These are phyloP conservation scores for Caenorhabditis panamensis DNA, from an alignment of 2,888 invertebrate species.

Conservation along the genomic window DNA sequence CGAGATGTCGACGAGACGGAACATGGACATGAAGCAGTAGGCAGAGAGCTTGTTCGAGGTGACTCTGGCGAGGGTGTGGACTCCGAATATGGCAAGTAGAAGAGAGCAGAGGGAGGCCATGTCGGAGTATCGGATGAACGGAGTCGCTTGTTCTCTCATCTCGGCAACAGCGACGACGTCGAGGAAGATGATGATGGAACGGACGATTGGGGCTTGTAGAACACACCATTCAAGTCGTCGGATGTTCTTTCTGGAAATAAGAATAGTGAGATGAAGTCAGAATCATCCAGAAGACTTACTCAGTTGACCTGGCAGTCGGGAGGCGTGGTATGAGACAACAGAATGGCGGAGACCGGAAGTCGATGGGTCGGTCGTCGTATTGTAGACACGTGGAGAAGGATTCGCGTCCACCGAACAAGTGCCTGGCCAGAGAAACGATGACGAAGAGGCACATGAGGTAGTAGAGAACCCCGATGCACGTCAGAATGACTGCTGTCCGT, in stretches of 20 bases:
- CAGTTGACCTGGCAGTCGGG: constrained; percentile 73
- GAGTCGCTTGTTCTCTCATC: constrained; percentile 66
- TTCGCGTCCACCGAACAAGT: constrained; percentile 70
- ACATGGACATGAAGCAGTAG: constrained; percentile 80
- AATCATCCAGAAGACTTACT: constrained; percentile 59
- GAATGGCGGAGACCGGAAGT: constrained; percentile 78
- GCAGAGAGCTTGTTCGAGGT: constrained; percentile 76
- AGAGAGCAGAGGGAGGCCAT: constrained; percentile 76
- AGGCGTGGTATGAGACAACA: constrained; percentile 76
- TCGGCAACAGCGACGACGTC: constrained; percentile 75
- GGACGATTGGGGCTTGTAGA: constrained; percentile 79
- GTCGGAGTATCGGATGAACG: constrained; percentile 76
- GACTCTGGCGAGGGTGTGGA: constrained; percentile 78
- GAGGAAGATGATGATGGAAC: constrained; percentile 76
- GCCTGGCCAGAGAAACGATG: constrained; percentile 77
- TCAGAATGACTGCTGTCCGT: constrained; percentile 75
- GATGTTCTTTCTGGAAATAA: constrained; percentile 73
- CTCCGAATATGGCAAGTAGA: constrained; percentile 79
- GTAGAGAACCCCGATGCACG: constrained; percentile 77
- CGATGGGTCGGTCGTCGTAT: constrained; percentile 69
- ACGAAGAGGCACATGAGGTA: constrained; percentile 80
- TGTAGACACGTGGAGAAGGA: constrained; percentile 67
- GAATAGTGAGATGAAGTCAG: too few relatives aligned
- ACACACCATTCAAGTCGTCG: constrained; percentile 78
- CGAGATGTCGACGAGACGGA: constrained; percentile 79